These are phyloP conservation scores for Steatornis caripensis DNA, from an alignment of 2,113 vertebrate genomes.

Conservation along the genomic window DNA sequence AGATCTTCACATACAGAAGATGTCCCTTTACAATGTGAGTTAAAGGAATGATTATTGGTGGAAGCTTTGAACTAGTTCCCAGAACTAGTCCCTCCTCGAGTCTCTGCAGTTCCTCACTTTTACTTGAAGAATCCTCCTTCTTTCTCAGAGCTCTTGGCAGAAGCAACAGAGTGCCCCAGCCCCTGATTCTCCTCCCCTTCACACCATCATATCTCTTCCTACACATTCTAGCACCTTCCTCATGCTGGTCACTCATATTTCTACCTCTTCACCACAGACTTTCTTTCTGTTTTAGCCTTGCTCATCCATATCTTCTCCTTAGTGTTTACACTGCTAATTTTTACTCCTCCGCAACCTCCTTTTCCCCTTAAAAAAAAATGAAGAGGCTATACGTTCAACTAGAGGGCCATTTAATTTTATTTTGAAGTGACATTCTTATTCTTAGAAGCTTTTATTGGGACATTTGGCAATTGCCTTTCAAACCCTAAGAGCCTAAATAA, in stretches of 20 bases:
- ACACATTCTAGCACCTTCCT: background rate
- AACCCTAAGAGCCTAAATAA: background rate
- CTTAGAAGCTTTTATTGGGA: background rate
- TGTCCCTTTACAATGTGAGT: background rate
- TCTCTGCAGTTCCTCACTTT: background rate
- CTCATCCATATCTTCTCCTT: background rate
- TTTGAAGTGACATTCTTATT: background rate
- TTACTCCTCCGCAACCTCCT: background rate
- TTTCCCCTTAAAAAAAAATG: background rate
- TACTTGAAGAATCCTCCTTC: background rate
- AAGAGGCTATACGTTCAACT: background rate
- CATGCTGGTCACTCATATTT: background rate
- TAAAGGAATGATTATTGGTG: background rate
- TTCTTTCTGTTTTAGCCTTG: background rate
- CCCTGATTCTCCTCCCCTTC: background rate
- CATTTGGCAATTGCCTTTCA: background rate
- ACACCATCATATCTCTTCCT: background rate
- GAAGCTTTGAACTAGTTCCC: background rate
- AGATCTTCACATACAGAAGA: background rate
- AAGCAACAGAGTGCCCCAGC: background rate
- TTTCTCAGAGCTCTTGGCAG: background rate
- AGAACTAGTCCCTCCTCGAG: background rate
- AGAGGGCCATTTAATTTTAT: background rate
- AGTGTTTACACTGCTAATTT: background rate
- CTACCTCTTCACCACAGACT: background rate